Evolutionary conservation across 1,140 invertebrate species (phyloP), one percentile per base, ranked within the genome.

Genomic region (Neuroterus valhalla): DNA sequence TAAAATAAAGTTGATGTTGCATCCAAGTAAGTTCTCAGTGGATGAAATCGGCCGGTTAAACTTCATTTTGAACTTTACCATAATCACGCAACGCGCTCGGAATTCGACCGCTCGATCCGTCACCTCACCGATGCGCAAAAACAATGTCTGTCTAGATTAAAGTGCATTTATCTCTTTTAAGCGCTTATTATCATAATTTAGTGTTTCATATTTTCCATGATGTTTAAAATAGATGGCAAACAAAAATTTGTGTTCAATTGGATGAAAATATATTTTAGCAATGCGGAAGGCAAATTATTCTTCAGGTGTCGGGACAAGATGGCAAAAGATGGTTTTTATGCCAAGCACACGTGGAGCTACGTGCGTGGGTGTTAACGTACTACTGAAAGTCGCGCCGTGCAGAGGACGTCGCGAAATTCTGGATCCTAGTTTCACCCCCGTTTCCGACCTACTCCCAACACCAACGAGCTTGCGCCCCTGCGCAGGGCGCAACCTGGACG

Each of bases 321-420:
- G 31, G 66, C 31, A 42, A 70, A 52, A 46, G 73, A 70, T 69
- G 75, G 66, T 45, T 44, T 68, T 71, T 31, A 71, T 26, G 66
- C 69, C 74, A 79, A 72, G 69, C 79, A 81, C 86, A 87, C 86
- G 87, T 87, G 86, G 83, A 82, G 74, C 75, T 77, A 75, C 83
- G 83, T 86, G 87, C 87, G 87, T 89, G 86, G 87, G 87, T 83
- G 86, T 83, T 87, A 87, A 83, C 81, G 86, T 89, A 89, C 86
- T 87, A 89, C 77, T 50, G 81, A 82, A 70, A 70, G 62, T 19
- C 77, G 78, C 69, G 52, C 68, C 55, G 50, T 66, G 62, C 66
- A 70, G 70, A 74, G 73, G 72, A 75, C 72, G 66, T 74, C 72
- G 68, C 52, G 72, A 62, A 73, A 69, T 71, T 73, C 31, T 38